Conservation (phyloP, 2,113 vertebrate genomes). For the Miniopterus natalensis region DNA sequence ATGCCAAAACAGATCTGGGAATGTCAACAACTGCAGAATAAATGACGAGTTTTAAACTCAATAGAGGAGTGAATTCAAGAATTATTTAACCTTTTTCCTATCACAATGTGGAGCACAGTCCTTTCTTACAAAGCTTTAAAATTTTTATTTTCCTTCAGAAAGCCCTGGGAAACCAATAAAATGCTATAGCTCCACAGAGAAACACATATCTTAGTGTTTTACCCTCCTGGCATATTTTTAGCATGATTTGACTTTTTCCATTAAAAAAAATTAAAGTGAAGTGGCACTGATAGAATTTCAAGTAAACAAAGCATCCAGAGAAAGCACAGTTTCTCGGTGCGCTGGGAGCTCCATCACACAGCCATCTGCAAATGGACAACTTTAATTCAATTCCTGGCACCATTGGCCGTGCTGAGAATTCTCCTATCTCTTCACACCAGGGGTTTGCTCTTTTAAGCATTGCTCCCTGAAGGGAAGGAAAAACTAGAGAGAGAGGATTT, state of each 20-base stretch:
- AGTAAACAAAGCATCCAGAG: constrained; percentile 82
- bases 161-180: constrained; percentile 70
- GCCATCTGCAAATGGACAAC: constrained; percentile 91
- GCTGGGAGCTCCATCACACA: constrained; percentile 81
- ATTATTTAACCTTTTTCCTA: constrained; percentile 87
- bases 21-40: constrained; percentile 87
- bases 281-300: constrained; percentile 77
- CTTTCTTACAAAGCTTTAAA: constrained; percentile 77
- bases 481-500: constrained; percentile 91
- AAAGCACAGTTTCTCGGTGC: constrained; percentile 76
- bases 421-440: constrained; percentile 91
- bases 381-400: constrained; percentile 90
- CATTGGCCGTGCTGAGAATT: constrained; percentile 88
- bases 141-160: constrained; percentile 69
- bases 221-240: constrained; percentile 79
- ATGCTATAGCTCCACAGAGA: constrained; percentile 62
- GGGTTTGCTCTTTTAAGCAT: constrained; percentile 92
- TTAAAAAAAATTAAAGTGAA: constrained; percentile 76
- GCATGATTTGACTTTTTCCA: constrained; percentile 76
- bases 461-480: constrained; percentile 92
- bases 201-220: constrained; percentile 61
- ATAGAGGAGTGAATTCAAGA: constrained; percentile 87
- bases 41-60: constrained; percentile 89
- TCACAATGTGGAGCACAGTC: constrained; percentile 59
- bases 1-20: constrained; percentile 88